Base-by-base conservation (phyloP, 2,113 vertebrate genomes). In the Psilopogon haemacephalus region DNA sequence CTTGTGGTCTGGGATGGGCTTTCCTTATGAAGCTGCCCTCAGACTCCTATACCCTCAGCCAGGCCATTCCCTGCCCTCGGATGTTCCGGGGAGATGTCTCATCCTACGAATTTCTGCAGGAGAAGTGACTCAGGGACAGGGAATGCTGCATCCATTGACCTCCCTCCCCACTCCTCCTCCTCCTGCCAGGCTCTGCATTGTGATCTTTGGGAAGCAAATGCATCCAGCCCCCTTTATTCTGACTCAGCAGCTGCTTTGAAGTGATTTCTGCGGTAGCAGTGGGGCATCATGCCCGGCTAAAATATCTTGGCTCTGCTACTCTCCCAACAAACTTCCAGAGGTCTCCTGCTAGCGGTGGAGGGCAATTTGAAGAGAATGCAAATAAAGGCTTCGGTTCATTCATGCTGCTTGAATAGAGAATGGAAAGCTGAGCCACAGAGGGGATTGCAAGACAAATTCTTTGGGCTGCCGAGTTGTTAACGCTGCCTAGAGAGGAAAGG, bases 331-430 rank as follows among this genome's bases (percentile, higher is more conserved):
- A 94, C 93, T 96, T 97, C 92, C 91, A 92, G 93, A 97, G 95
- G 95, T 95, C 93, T 97, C 92, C 94, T 95, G 89, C 95, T 96
- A 92, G 94, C 1, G 87, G 95, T 94, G 83, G 91, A 97, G 95
- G 91, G 92, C 96, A 96, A 97, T 96, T 97, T 95, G 92, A 95
- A 95, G 95, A 96, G 95, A 97, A 97, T 95, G 97, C 95, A 97
- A 96, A 97, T 95, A 97, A 95, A 96, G 91, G 78, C 84, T 97
- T 96, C 11, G 0, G 59, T 96, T 97, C 95, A 97, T 96, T 97
- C 95, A 97, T 93, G 89, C 90, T 94, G 73, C 94, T 74, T 96
- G 94, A 91, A 92, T 68, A 95, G 59, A 86, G 94, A 94, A 88
- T 70, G 85, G 94, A 92, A 97, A 96, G 69, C 95, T 94, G 89